phyloP scores from a whole-genome alignment of 2,888 invertebrate species.

The Cylindroiulus punctatus region DNA sequence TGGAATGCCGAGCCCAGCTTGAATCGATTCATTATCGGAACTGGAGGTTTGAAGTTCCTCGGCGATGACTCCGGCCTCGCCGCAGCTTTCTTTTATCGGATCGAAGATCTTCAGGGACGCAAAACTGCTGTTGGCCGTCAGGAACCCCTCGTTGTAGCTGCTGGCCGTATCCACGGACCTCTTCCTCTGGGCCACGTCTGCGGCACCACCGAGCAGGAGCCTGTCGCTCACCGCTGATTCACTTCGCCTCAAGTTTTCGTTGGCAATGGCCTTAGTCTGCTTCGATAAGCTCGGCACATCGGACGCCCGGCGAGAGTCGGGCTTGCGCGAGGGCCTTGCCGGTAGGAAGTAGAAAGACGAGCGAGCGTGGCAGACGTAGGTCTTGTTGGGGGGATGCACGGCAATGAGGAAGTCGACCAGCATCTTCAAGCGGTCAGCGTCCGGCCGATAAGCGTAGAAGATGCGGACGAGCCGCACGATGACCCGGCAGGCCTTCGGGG shows the following conservation, averaged over 20 bases:
- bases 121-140: constrained; percentile 4
- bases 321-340: not conserved
- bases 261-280: constrained; percentile 29
- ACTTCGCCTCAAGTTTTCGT: constrained; percentile 14
- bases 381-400: constrained; percentile 43
- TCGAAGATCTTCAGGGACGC: not conserved
- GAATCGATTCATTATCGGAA: not conserved
- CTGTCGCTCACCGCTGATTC: not conserved
- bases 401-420: constrained; percentile 46
- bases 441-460: not conserved
- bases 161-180: not conserved
- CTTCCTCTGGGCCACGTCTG: too few relatives aligned
- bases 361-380: constrained; percentile 49
- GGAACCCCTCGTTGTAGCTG: not conserved
- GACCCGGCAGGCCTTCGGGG: not conserved
- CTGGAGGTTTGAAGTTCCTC: not conserved
- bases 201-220: not conserved
- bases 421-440: not conserved
- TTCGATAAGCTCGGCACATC: not conserved
- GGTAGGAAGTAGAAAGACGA: constrained; percentile 52
- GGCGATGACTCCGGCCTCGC: not conserved
- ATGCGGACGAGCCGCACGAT: not conserved
- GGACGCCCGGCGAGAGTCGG: not conserved
- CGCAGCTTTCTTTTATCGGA: not conserved
- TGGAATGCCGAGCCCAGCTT: not conserved